Evolutionary conservation across 23 tunicate genomes (phyloP).

Genomic region (Halocynthia aurantium): DNA sequence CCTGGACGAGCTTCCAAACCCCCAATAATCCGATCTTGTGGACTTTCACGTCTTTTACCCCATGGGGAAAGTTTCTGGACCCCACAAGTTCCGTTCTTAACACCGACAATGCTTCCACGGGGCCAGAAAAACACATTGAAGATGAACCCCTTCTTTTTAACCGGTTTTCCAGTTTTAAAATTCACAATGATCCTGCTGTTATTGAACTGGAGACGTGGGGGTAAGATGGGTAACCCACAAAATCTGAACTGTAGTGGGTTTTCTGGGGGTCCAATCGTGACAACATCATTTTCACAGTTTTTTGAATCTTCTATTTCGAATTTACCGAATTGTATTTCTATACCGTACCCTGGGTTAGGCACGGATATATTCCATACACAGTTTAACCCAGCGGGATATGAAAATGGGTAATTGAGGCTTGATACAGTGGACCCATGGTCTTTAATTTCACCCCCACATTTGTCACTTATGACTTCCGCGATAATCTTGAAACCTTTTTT

Average conservation of each 20-base stretch:
- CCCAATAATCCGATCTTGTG: constrained; percentile 30
- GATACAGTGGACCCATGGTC: constrained; percentile 34
- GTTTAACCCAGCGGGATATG: constrained; percentile 31
- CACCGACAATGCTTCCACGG: neutral
- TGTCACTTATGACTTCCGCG: constrained; percentile 16
- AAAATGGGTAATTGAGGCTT: constrained; percentile 38
- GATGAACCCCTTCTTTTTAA: constrained; percentile 47
- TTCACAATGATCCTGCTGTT: constrained; percentile 3
- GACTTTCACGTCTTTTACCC: constrained; percentile 17
- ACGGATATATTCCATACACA: constrained; percentile 58
- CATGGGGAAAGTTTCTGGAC: constrained; percentile 40
- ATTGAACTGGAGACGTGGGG: constrained; percentile 30
- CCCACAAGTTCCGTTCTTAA: constrained; percentile 30
- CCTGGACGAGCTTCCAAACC: constrained; percentile 57
- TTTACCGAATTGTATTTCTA: constrained; percentile 47
- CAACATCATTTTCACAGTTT: constrained; percentile 31
- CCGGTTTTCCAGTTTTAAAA: constrained; percentile 20
- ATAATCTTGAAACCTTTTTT: constrained; percentile 33
- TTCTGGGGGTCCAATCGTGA: constrained; percentile 18
- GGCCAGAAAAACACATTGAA: constrained; percentile 44
- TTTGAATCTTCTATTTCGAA: constrained; percentile 20
- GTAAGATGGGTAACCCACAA: constrained; percentile 20
- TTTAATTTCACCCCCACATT: constrained; percentile 54
- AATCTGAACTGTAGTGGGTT: neutral
- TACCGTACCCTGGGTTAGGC: constrained; percentile 25